Evolutionary conservation across 2,113 vertebrate genomes (phyloP).

Genomic region (Takifugu flavidus): DNA sequence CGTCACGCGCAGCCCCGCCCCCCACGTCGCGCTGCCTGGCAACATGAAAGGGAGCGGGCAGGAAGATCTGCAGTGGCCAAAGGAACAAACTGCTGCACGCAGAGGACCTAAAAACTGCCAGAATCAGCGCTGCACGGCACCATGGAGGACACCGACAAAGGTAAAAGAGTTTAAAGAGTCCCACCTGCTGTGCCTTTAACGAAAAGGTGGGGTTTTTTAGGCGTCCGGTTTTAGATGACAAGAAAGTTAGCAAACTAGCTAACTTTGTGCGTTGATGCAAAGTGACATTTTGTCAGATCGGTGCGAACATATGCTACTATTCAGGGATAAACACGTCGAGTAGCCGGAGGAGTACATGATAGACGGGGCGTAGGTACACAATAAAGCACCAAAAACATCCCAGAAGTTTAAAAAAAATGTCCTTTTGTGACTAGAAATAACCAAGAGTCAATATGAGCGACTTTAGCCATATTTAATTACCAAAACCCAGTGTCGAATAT

Average conservation of each 20-base stretch:
- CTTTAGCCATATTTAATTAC: background rate
- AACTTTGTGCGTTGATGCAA: conserved; percentile 23
- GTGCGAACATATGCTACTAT: conserved; percentile 46
- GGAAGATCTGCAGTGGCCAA: conserved; percentile 49
- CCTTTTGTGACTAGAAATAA: background rate
- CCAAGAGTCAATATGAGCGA: background rate
- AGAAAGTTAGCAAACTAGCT: conserved; percentile 55
- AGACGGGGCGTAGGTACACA: background rate
- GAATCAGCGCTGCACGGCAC: conserved; percentile 18
- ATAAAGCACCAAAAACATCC: background rate
- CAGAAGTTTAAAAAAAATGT: conserved; percentile 23
- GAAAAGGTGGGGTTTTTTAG: background rate
- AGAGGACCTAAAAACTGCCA: conserved; percentile 19
- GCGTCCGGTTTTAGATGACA: conserved; percentile 2
- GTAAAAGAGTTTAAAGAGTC: conserved; percentile 35
- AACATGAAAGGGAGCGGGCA: conserved; percentile 54
- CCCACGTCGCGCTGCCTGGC: conserved; percentile 53
- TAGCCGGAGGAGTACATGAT: background rate
- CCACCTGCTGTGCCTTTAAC: background rate
- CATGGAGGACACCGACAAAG: conserved; percentile 72
- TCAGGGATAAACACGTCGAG: background rate
- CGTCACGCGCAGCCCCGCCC: conserved; percentile 67
- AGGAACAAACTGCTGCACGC: conserved; percentile 27
- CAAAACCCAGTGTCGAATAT: background rate
- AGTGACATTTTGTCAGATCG: background rate